Evolutionary conservation across 35 echinoderm and acorn worm species (phyloP).

Genomic region (Lytechinus pictus): DNA sequence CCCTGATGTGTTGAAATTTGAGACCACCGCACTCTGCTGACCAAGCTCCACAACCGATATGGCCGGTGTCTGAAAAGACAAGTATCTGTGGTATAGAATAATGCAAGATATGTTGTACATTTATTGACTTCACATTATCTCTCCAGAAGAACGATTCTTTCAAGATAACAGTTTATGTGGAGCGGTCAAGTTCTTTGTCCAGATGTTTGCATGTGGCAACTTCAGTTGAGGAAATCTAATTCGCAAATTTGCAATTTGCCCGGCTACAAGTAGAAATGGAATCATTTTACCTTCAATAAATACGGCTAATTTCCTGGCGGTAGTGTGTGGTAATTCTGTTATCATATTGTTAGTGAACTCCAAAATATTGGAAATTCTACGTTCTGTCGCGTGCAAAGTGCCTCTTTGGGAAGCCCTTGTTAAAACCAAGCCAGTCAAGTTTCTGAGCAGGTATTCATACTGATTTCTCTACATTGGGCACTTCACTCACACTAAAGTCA

Average conservation of each 20-base stretch:
- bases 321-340: not conserved
- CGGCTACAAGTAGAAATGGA: not conserved
- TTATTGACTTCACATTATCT: not conserved
- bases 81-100: slow-evolving; percentile 38
- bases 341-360: not conserved
- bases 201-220: not conserved
- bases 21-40: not conserved
- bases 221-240: not conserved
- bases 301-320: not conserved
- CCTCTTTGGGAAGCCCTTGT: not conserved
- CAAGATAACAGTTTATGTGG: not conserved
- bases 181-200: not conserved
- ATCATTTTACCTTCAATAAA: slow-evolving; percentile 10
- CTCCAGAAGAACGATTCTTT: slow-evolving; percentile 40
- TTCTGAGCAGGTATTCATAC: too few species aligned
- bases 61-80: not conserved
- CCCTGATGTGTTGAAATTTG: not conserved
- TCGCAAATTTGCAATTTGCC: not conserved
- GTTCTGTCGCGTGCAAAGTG: not conserved
- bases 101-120: not conserved
- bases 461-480: too few species aligned
- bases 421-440: slow-evolving; percentile 38
- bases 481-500: too few species aligned
- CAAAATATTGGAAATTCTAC: not conserved
- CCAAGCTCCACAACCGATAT: slow-evolving; percentile 22